Conservation (phyloP, 2,113 vertebrate genomes). For the human (Homo sapiens) region DNA sequence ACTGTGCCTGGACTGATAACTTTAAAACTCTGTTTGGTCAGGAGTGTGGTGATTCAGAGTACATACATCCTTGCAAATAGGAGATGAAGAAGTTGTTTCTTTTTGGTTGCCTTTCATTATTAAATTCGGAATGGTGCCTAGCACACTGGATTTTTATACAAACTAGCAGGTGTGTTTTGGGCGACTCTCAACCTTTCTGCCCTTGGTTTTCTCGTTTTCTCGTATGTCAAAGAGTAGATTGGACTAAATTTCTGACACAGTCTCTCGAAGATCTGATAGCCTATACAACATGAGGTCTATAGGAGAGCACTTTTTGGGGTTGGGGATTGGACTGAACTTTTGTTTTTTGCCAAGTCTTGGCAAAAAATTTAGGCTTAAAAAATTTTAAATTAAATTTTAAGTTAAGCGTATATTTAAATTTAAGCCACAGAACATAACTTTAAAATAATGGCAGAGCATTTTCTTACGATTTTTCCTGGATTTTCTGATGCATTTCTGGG, state of each 20-base stretch:
- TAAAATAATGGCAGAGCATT: background rate
- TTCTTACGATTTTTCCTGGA: background rate
- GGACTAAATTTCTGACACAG: background rate
- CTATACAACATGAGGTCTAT: background rate
- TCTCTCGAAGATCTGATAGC: background rate
- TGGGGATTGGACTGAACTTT: background rate
- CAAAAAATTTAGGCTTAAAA: background rate
- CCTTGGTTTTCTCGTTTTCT: conserved; percentile 17
- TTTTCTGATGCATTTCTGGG: background rate
- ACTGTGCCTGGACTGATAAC: background rate
- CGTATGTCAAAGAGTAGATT: background rate
- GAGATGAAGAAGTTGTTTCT: background rate
- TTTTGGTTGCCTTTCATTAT: background rate
- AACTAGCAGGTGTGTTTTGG: background rate
- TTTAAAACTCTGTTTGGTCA: background rate
- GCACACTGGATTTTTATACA: background rate
- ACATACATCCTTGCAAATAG: background rate
- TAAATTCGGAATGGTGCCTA: background rate
- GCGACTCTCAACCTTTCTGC: background rate
- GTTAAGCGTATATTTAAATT: background rate
- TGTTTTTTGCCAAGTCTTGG: background rate
- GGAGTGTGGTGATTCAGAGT: background rate
- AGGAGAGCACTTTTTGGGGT: background rate
- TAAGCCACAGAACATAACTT: background rate
- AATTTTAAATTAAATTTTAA: background rate